Evolutionary conservation across 2,797 vertebrate genomes (phyloP).

Genomic region (Callimico goeldii): DNA sequence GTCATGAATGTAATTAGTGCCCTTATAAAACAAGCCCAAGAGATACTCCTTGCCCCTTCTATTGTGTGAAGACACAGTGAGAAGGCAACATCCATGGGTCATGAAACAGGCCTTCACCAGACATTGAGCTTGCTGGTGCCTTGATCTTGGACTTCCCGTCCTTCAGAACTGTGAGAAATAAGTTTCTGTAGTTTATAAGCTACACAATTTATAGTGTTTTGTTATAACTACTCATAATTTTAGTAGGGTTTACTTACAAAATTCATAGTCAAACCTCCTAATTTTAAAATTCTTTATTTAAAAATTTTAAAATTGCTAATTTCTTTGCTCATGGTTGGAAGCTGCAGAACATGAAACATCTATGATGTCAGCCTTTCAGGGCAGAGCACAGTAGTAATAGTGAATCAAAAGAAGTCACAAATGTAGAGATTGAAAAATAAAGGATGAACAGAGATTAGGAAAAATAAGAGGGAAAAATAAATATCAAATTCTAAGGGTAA

Average conservation of each 20-base stretch:
- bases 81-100: background rate
- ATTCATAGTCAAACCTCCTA: background rate
- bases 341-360: background rate
- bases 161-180: background rate
- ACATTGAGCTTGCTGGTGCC: no score
- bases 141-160: background rate
- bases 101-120: background rate
- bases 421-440: background rate
- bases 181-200: background rate
- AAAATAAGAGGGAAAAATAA: background rate
- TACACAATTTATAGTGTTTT: no score
- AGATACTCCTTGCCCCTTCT: background rate
- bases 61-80: background rate
- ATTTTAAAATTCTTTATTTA: background rate
- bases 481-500: background rate
- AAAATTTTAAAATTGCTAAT: background rate
- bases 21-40: background rate
- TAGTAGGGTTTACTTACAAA: background rate
- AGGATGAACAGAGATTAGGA: background rate
- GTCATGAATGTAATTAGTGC: background rate
- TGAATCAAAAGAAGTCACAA: background rate
- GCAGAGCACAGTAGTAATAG: background rate
- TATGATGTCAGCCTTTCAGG: background rate
- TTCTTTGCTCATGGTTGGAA: background rate
- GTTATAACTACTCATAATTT: background rate